A percentile compares a stretch with the other conserved stretches of the same genome.
Evolutionary conservation across 1,140 invertebrate genomes (phyloP).

Genomic region (Thaumatotibia leucotreta): DNA sequence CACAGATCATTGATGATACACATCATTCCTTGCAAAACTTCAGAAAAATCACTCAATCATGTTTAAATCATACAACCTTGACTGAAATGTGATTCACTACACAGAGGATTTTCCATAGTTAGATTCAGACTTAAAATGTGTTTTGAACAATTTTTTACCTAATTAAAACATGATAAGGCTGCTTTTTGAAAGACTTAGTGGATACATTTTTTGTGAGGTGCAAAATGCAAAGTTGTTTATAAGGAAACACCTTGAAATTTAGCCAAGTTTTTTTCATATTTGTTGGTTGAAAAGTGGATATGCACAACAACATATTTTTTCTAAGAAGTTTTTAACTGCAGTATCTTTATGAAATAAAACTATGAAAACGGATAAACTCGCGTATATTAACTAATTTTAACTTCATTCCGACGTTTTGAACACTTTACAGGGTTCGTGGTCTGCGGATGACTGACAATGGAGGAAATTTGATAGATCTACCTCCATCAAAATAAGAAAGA

Average conservation of each 20-base stretch:
- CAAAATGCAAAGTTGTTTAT: neutral
- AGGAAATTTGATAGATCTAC: no score
- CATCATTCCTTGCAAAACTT: neutral
- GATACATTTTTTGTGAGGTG: neutral
- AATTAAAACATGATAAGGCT: neutral
- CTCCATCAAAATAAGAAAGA: no score
- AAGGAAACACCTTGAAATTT: neutral
- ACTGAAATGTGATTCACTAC: no score
- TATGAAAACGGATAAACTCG: no score
- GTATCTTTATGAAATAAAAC: no score
- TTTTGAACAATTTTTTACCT: neutral
- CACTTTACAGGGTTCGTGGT: no score
- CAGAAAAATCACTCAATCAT: neutral
- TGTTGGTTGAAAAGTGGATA: no score
- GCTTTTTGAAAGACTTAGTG: neutral
- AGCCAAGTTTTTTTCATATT: neutral
- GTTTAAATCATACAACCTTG: neutral
- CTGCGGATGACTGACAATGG: no score
- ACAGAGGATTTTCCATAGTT: neutral
- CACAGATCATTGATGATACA: neutral
- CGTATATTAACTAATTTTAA: no score
- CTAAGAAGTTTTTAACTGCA: no score
- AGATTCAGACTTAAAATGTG: neutral
- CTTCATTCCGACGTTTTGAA: no score
- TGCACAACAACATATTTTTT: no score